A percentile compares a stretch with the other conserved stretches of the same genome.
Evolutionary conservation across 2,797 vertebrate species (phyloP).

Genomic region (Pelochelys cantorii): DNA sequence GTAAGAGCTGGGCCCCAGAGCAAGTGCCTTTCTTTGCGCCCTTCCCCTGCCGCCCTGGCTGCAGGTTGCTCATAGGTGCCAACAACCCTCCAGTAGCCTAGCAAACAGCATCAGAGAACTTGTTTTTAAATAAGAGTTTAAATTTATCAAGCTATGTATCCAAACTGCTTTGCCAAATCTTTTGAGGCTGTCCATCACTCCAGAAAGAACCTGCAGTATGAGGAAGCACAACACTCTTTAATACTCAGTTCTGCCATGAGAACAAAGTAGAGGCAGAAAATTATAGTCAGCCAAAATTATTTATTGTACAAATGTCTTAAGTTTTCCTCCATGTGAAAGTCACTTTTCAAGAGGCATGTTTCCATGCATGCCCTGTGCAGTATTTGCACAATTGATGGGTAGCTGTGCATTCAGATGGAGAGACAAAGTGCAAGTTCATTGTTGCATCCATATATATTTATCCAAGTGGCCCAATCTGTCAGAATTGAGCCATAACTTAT

Average conservation of each 20-base stretch:
- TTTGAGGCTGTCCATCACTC: neutral
- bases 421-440: neutral
- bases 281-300: rapidly evolving
- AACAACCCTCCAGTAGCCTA: neutral
- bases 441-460: neutral
- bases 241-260: rapidly evolving
- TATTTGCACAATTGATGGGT: neutral
- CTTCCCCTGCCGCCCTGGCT: neutral
- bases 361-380: neutral
- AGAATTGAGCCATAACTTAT: neutral
- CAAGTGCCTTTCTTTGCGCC: too few species aligned
- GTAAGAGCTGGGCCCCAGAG: too few species aligned
- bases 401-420: neutral
- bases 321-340: rapidly evolving
- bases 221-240: neutral
- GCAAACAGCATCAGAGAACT: neutral
- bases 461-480: neutral
- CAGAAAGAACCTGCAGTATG: rapidly evolving
- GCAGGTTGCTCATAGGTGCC: neutral
- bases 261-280: neutral
- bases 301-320: neutral
- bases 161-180: rapidly evolving
- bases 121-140: neutral
- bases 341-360: neutral
- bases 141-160: neutral